Evolutionary conservation across 1,140 invertebrate genomes (phyloP), one percentile per base, ranked within the genome.

Genomic region (Penaeus vannamei): DNA sequence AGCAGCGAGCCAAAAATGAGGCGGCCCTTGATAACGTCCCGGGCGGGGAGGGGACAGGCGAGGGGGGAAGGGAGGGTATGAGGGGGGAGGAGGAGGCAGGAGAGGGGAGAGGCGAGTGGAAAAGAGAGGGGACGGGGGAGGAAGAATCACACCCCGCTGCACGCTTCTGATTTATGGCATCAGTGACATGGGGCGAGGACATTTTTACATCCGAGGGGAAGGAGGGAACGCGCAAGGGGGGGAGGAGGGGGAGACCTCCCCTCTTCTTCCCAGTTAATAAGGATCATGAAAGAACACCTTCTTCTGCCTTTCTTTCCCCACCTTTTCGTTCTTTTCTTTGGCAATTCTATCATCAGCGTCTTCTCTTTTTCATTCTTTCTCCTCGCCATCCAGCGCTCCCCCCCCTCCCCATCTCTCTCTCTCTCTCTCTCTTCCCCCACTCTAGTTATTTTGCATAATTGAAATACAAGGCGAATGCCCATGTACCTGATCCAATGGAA

Each of bases 1-100:
- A 87, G 86, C 61, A 66, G 36, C 86, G 79, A n/a, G 36, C 61
- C 77, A 87, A 87, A 87, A 87, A 87, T 87, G 86, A 87, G 86
- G 36, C 79, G 23, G 26, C 19, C n/a, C 26, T 76, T 87, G 86
- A 87, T 87, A 87, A 87, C 85, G 59, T 79, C 36, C 64, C 12
- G 17, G 42, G 23, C 10, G 19, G 61, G 61, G 69, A 76, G n/a
- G n/a, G 14, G 26, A 22, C 20, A 29, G 26, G 72, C 14, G 72
- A 2, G 10, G 26, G 69, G 20, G 8, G 69, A 32, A n/a, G 5
- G 32, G 26, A 26, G 36, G 7, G n/a, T 0, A 5, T 2, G n/a
- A 8, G 72, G 72, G 8, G 42, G 26, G n/a, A 8, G 26, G 72
- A 14, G 26, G 2, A 10, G 72, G 17, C 26, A 26, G 14, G n/a